Percentiles rank a stretch among this genome's conserved stretches.
Evolutionary conservation across 92 coral and sea anemone genomes (phyloP).

Genomic region (Umimayanthus kanabou): DNA sequence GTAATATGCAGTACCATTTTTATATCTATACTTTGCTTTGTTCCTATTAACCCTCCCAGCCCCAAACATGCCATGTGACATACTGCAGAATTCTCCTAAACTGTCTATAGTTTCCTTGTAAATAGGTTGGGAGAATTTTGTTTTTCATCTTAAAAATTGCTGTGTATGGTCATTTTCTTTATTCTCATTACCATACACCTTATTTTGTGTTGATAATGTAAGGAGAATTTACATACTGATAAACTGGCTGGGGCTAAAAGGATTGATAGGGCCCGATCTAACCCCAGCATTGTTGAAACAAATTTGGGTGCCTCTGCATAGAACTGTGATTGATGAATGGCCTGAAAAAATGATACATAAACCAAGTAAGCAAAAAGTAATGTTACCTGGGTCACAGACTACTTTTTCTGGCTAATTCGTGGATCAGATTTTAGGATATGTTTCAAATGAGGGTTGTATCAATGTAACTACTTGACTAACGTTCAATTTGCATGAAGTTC

Average conservation of each 20-base stretch:
- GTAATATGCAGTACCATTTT: no score
- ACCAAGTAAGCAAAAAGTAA: no score
- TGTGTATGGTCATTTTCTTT: no score
- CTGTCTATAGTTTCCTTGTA: no score
- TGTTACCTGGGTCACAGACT: neutral
- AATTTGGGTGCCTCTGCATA: neutral
- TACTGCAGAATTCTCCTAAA: no score
- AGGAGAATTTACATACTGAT: no score
- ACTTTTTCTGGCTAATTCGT: constrained; percentile 1
- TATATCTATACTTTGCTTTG: neutral
- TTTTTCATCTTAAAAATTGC: no score
- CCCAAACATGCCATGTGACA: no score
- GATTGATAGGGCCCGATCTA: neutral
- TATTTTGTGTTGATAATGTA: no score
- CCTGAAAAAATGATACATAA: neutral
- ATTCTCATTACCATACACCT: no score
- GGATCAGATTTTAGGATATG: neutral
- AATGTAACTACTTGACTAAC: neutral
- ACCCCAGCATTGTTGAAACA: neutral
- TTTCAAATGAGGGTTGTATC: neutral
- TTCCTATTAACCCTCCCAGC: neutral
- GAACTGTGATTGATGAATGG: neutral
- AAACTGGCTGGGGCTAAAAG: no score
- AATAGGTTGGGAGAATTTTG: no score
- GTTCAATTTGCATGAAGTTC: neutral